A percentile compares a stretch with the other conserved stretches of the same genome.
These are phyloP conservation scores for Siniperca chuatsi DNA, from an alignment of 2,113 vertebrate species.

Conservation along the genomic window DNA sequence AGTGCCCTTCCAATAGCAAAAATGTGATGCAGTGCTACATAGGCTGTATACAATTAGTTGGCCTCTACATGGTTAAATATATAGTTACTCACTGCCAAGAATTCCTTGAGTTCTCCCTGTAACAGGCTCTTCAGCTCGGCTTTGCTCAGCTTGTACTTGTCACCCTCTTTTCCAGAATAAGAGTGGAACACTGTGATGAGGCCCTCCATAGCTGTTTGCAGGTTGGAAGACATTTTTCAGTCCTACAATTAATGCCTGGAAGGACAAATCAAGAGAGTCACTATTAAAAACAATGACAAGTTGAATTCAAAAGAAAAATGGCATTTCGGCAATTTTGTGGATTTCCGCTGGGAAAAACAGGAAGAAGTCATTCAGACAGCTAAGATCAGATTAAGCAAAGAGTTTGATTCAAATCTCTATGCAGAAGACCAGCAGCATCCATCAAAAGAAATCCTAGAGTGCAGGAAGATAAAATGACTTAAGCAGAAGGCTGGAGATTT, in stretches of 20 bases:
- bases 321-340: neutral
- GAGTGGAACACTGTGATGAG: constrained; percentile 91
- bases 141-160: constrained; percentile 94
- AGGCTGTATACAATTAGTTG: no score
- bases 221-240: constrained; percentile 83
- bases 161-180: constrained; percentile 92
- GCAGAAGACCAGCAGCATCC: neutral
- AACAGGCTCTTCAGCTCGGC: constrained; percentile 90
- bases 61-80: no score
- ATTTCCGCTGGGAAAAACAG: neutral
- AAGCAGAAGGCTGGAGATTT: no score
- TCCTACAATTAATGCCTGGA: constrained; percentile 1
- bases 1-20: no score
- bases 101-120: constrained; percentile 85
- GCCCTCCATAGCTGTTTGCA: constrained; percentile 88
- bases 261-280: neutral
- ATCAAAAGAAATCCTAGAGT: neutral
- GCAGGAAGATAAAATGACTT: neutral
- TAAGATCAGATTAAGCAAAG: neutral
- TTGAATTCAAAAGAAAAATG: neutral
- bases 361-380: no score
- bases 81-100: constrained; percentile 85
- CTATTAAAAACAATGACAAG: neutral
- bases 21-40: no score
- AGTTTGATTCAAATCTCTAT: neutral